Evolutionary conservation across 2,113 vertebrate species (phyloP).

Genomic region (Raja brachyura): DNA sequence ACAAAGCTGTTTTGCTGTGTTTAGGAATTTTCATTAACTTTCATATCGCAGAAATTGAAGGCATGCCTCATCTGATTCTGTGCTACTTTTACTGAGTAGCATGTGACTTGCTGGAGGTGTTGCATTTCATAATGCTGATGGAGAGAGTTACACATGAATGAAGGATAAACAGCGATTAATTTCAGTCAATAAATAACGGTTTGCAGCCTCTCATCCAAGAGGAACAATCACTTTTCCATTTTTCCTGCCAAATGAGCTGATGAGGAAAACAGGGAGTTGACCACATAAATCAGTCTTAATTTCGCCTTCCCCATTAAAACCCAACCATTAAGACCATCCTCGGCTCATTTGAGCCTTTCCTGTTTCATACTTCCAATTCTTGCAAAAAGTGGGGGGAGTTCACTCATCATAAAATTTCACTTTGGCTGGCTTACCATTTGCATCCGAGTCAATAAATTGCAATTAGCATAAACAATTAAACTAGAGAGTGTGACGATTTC

Average conservation of each 20-base stretch:
- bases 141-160: slow-evolving; percentile 72
- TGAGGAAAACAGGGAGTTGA: slow-evolving; percentile 91
- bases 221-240: slow-evolving; percentile 93
- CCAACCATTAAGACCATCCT: slow-evolving; percentile 96
- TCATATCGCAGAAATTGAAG: slow-evolving; percentile 76
- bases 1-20: slow-evolving; percentile 71
- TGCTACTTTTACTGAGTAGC: slow-evolving; percentile 66
- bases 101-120: slow-evolving; percentile 66
- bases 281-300: slow-evolving; percentile 99
- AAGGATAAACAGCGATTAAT: slow-evolving; percentile 91
- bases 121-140: slow-evolving; percentile 74
- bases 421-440: slow-evolving; percentile 99
- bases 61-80: slow-evolving; percentile 70
- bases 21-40: slow-evolving; percentile 74
- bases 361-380: slow-evolving; percentile 99
- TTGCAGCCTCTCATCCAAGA: slow-evolving; percentile 76
- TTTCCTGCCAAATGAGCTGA: slow-evolving; percentile 97
- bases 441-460: slow-evolving; percentile 99
- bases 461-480: slow-evolving; percentile 99
- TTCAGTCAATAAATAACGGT: slow-evolving; percentile 87
- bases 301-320: slow-evolving; percentile 99
- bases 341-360: slow-evolving; percentile 99
- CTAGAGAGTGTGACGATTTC: slow-evolving; percentile 97
- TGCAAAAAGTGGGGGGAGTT: slow-evolving; percentile 97
- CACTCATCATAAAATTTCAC: slow-evolving; percentile 99